phyloP scores from a whole-genome alignment of 92 coral and sea anemone species.

The Porites rus region DNA sequence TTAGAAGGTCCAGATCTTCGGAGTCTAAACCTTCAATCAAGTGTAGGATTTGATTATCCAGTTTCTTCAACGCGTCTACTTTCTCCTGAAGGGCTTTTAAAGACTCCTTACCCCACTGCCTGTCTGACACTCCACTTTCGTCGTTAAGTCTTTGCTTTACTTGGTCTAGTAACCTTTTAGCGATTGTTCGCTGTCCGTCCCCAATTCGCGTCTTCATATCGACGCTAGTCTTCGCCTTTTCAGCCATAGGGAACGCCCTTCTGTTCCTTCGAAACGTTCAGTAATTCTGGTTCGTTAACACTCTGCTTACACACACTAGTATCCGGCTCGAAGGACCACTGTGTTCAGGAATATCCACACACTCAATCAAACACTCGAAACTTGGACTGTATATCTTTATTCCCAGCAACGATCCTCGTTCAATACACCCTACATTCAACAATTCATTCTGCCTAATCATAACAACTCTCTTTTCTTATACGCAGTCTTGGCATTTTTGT shows the following conservation, averaged over 20 bases:
- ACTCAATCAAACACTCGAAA: too few species aligned
- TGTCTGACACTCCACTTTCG: slow-evolving; percentile 12
- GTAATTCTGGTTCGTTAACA: too few species aligned
- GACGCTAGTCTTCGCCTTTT: not conserved
- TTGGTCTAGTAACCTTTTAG: not conserved
- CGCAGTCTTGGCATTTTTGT: too few species aligned
- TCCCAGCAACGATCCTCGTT: too few species aligned
- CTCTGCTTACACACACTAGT: not conserved
- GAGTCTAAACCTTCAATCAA: not conserved
- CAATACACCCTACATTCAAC: too few species aligned
- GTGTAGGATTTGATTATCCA: slow-evolving; percentile 9
- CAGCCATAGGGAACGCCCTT: not conserved
- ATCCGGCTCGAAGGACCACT: slow-evolving; percentile 19
- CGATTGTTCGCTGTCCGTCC: not conserved
- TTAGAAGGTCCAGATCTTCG: not conserved
- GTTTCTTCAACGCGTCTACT: not conserved
- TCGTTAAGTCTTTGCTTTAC: not conserved
- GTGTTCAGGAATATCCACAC: not conserved
- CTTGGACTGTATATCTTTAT: too few species aligned
- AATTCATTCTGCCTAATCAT: too few species aligned
- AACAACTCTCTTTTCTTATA: too few species aligned
- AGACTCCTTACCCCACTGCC: slow-evolving; percentile 3
- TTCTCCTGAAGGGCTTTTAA: not conserved
- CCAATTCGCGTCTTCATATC: not conserved
- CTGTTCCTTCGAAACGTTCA: not conserved